Evolutionary conservation across 2,113 vertebrate species (phyloP).

Genomic region (Mystacornis crossleyi): DNA sequence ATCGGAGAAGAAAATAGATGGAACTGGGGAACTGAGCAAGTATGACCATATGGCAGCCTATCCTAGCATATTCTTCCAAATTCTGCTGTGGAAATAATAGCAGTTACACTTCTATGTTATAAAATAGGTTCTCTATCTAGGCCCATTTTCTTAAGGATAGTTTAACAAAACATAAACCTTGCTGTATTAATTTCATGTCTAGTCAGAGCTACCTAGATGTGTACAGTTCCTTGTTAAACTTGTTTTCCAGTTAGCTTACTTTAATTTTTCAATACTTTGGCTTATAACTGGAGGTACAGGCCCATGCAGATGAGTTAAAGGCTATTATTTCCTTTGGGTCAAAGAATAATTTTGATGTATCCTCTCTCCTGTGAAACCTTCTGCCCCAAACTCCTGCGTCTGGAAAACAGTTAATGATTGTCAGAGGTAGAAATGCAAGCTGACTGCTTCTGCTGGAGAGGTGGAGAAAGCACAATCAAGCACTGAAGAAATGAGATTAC

Average conservation of each 20-base stretch:
- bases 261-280: background rate
- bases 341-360: background rate
- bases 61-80: background rate
- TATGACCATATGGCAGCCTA: conserved; percentile 24
- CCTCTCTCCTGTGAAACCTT: background rate
- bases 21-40: conserved; percentile 30
- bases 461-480: background rate
- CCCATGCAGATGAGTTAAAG: background rate
- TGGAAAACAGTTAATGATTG: background rate
- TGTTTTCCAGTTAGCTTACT: background rate
- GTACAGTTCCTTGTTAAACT: background rate
- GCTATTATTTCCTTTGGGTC: background rate
- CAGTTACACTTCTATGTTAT: background rate
- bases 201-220: background rate
- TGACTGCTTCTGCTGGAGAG: background rate
- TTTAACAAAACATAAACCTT: background rate
- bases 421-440: background rate
- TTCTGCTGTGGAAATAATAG: background rate
- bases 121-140: background rate
- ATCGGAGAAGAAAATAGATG: background rate
- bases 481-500: background rate
- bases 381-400: background rate
- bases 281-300: background rate
- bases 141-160: background rate
- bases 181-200: background rate